These are phyloP conservation scores for Natator depressus DNA, from an alignment of 2,113 vertebrate species.

Conservation along the genomic window DNA sequence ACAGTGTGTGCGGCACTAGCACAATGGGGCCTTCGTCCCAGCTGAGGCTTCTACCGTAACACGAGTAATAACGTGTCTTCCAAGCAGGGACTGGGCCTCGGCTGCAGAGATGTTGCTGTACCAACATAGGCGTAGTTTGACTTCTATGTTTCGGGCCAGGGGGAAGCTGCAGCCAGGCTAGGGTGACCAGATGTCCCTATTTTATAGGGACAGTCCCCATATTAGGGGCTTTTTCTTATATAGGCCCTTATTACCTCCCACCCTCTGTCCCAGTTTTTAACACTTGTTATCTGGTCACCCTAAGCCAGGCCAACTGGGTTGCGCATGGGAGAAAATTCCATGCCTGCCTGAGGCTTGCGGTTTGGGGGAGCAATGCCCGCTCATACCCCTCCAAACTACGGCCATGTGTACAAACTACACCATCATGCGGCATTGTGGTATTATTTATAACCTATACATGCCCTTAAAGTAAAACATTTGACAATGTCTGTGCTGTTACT, in stretches of 20 bases:
- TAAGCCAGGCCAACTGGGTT: background rate
- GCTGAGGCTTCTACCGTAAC: background rate
- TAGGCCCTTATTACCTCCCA: background rate
- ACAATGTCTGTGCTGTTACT: accelerated
- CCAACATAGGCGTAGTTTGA: background rate
- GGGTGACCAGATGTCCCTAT: background rate
- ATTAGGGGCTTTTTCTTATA: background rate
- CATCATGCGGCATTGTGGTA: accelerated
- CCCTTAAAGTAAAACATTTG: background rate
- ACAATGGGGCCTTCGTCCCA: background rate
- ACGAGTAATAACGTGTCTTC: background rate
- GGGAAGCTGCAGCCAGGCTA: background rate
- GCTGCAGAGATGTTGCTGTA: background rate
- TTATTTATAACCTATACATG: background rate
- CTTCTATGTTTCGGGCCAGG: background rate
- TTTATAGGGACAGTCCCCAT: background rate
- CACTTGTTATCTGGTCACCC: background rate
- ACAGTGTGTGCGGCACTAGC: background rate
- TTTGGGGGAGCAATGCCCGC: background rate
- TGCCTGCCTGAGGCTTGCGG: background rate
- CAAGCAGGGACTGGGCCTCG: background rate
- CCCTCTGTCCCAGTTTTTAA: background rate
- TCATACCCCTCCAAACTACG: background rate
- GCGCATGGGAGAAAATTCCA: background rate
- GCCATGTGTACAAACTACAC: background rate